Percentiles rank a stretch among this genome's conserved stretches.
These are phyloP conservation scores for Toxostoma redivivum DNA, from an alignment of 2,113 vertebrate species.

Conservation along the genomic window DNA sequence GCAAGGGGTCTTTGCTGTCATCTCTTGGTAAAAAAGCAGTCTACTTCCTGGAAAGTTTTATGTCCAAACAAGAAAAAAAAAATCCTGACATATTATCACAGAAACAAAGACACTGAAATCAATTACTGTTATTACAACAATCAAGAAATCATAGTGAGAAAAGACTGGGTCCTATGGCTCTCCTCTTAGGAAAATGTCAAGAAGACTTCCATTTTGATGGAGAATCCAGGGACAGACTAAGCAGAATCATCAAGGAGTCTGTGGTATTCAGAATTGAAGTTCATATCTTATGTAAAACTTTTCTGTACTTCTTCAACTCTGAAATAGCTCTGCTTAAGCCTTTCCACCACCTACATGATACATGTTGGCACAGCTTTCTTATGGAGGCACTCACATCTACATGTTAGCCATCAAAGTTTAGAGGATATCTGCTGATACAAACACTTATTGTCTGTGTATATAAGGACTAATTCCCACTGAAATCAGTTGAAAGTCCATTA, in stretches of 20 bases:
- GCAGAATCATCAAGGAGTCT: not conserved
- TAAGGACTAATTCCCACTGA: not conserved
- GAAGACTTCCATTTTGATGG: not conserved
- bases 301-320: not conserved
- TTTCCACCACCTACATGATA: not conserved
- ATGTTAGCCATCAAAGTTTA: not conserved
- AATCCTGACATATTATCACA: not conserved
- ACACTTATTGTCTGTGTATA: not conserved
- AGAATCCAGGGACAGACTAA: not conserved
- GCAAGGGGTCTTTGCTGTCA: accelerated
- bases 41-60: not conserved
- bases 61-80: not conserved
- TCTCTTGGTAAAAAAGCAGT: not conserved
- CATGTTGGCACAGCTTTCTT: not conserved
- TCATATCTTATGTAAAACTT: not conserved
- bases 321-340: not conserved
- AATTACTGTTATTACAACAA: not conserved
- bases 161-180: not conserved
- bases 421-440: not conserved
- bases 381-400: not conserved
- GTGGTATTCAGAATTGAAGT: not conserved
- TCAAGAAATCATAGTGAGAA: not conserved
- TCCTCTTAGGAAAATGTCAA: not conserved
- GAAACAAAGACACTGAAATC: not conserved
- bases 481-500: not conserved